A percentile compares a stretch with the other conserved stretches of the same genome.
These are phyloP conservation scores for Orthosia incerta DNA, from an alignment of 2,888 invertebrate genomes.

Conservation along the genomic window DNA sequence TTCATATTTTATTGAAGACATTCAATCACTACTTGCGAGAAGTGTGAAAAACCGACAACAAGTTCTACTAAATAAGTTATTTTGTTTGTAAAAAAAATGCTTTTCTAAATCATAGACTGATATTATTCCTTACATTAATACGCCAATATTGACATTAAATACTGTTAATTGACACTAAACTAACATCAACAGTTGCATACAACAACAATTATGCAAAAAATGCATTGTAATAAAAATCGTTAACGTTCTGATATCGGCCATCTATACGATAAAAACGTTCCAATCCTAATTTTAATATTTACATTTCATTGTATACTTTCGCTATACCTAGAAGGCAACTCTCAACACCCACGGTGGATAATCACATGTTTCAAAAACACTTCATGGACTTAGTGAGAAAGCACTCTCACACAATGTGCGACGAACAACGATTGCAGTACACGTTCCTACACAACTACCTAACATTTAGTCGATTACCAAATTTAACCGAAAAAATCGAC, in stretches of 20 bases:
- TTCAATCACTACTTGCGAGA: background rate
- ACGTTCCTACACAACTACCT: conserved; percentile 30
- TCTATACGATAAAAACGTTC: conserved; percentile 21
- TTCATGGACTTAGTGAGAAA: conserved; percentile 43
- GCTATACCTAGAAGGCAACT: conserved; percentile 68
- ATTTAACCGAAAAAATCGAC: conserved; percentile 44
- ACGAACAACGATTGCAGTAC: conserved; percentile 25
- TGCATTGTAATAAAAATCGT: conserved; percentile 47
- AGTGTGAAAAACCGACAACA: background rate
- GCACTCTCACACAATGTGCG: conserved; percentile 42
- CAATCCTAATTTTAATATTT: conserved; percentile 50
- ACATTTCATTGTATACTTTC: conserved; percentile 58
- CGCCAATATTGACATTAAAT: conserved; percentile 35
- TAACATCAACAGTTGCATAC: conserved; percentile 20
- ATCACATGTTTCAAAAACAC: conserved; percentile 65
- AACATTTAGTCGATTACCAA: conserved; percentile 47
- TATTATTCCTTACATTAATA: conserved; percentile 9
- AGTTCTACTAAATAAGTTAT: conserved; percentile 17
- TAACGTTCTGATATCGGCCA: conserved; percentile 38
- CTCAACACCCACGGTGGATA: conserved; percentile 60
- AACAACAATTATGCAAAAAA: conserved; percentile 28
- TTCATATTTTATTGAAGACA: conserved; percentile 4
- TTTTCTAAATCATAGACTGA: conserved; percentile 6
- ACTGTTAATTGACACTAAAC: conserved; percentile 43
- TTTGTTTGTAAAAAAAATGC: conserved; percentile 35